Conservation (phyloP, 2,113 vertebrate genomes). For the Cephalopterus ornatus region DNA sequence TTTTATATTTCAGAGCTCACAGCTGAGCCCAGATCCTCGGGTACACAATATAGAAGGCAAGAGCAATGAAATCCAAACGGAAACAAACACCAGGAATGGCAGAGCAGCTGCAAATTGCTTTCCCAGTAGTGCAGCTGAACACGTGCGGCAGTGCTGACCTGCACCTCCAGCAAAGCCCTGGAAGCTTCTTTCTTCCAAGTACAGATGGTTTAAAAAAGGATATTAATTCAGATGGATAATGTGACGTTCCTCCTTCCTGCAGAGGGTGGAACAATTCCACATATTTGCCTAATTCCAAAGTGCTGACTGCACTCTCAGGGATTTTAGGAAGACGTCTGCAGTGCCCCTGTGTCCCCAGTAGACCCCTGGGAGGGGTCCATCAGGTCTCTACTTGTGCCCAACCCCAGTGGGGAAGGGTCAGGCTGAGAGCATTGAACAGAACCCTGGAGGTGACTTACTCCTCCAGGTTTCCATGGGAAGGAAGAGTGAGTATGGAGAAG, state of each 20-base stretch:
- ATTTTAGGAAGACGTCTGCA: background rate
- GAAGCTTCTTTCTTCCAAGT: background rate
- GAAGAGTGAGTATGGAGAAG: background rate
- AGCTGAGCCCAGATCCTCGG: conserved; percentile 60
- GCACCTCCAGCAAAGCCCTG: background rate
- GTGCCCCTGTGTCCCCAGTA: background rate
- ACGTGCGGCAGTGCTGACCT: background rate
- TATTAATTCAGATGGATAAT: background rate
- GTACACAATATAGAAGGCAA: conserved; percentile 69
- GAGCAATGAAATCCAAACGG: conserved; percentile 61
- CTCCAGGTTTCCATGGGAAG: background rate
- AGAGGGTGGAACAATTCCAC: background rate
- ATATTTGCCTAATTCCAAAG: background rate
- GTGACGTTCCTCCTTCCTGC: background rate
- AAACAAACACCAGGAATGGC: conserved; percentile 46
- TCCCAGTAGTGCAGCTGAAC: conserved; percentile 43
- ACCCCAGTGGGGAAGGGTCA: rapidly evolving
- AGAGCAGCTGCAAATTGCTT: conserved; percentile 46
- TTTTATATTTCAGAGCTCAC: conserved; percentile 68
- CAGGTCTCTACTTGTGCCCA: background rate
- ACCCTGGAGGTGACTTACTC: background rate
- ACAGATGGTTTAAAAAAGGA: background rate
- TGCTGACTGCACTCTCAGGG: background rate
- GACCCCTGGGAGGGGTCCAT: background rate
- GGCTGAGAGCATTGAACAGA: background rate